Conservation (phyloP, 2,797 vertebrate genomes). For the Darevskia nairensis region DNA sequence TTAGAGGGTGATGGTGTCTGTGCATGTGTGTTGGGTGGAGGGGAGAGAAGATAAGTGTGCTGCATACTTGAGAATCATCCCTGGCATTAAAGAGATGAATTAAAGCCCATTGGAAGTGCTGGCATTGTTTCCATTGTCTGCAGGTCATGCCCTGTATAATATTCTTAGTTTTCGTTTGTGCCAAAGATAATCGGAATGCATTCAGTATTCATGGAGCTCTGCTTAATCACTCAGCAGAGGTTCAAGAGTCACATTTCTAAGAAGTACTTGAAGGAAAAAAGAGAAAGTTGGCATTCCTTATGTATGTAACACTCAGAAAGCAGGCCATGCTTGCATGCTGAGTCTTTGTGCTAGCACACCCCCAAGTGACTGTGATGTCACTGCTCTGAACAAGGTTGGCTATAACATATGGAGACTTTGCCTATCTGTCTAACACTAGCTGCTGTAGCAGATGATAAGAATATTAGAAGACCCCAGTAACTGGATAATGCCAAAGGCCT, state of each 20-base stretch:
- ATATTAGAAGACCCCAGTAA: background rate
- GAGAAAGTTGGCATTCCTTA: background rate
- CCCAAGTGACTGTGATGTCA: too few species aligned
- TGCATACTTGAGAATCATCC: slow-evolving; percentile 13
- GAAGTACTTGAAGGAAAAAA: slow-evolving; percentile 2
- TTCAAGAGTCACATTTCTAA: slow-evolving; percentile 20
- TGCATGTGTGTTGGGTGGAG: background rate
- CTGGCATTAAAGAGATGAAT: slow-evolving; percentile 25
- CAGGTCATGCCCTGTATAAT: slow-evolving; percentile 33
- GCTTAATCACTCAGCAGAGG: slow-evolving; percentile 34
- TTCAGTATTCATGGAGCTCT: slow-evolving; percentile 8
- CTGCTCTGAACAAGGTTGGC: background rate
- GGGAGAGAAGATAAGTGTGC: background rate
- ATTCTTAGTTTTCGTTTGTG: slow-evolving; percentile 19
- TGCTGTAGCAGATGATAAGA: background rate
- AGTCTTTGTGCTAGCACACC: too few species aligned
- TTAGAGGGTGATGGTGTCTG: background rate
- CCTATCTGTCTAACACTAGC: background rate
- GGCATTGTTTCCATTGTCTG: slow-evolving; percentile 33
- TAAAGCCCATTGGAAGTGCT: slow-evolving; percentile 18
- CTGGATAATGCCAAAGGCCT: background rate
- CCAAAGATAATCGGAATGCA: slow-evolving; percentile 32
- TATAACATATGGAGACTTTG: background rate
- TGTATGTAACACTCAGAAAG: background rate
- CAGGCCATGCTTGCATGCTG: background rate